Evolutionary conservation across 2,888 invertebrate species (phyloP).

Genomic region (Eledona agricola): DNA sequence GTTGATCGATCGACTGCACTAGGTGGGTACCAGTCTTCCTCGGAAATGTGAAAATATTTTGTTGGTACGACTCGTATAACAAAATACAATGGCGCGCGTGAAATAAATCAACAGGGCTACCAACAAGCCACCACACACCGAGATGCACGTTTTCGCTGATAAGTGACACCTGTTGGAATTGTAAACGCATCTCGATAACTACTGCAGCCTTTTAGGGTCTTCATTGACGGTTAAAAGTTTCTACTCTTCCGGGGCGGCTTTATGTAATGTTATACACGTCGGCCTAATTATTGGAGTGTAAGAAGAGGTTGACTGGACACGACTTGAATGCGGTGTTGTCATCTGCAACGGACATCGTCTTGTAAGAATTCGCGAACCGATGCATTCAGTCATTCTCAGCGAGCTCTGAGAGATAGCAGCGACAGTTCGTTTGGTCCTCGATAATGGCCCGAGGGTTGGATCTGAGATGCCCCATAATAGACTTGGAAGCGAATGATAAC

Average conservation of each 20-base stretch:
- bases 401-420: conserved; percentile 26
- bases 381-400: conserved; percentile 57
- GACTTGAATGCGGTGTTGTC: conserved; percentile 57
- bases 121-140: conserved; percentile 25
- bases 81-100: conserved; percentile 26
- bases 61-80: conserved; percentile 20
- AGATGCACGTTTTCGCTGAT: conserved; percentile 36
- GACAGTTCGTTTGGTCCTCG: conserved; percentile 44
- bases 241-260: conserved; percentile 1
- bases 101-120: conserved; percentile 33
- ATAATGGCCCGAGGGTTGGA: conserved; percentile 43
- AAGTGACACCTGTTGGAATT: conserved; percentile 44
- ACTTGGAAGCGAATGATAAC: conserved; percentile 33
- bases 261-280: conserved; percentile 46
- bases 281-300: conserved; percentile 57
- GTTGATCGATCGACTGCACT: neutral
- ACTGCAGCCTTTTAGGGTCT: neutral
- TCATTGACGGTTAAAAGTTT: too few species aligned
- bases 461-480: conserved; percentile 27
- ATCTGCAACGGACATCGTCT: conserved; percentile 53
- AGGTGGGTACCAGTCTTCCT: conserved; percentile 11
- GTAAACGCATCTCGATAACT: conserved; percentile 22
- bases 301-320: conserved; percentile 51
- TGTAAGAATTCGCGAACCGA: conserved; percentile 58
- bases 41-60: conserved; percentile 22